A percentile compares a stretch with the other conserved stretches of the same genome.
These are phyloP conservation scores for Atherinosoma microstoma DNA, from an alignment of 2,797 vertebrate genomes.

Conservation along the genomic window DNA sequence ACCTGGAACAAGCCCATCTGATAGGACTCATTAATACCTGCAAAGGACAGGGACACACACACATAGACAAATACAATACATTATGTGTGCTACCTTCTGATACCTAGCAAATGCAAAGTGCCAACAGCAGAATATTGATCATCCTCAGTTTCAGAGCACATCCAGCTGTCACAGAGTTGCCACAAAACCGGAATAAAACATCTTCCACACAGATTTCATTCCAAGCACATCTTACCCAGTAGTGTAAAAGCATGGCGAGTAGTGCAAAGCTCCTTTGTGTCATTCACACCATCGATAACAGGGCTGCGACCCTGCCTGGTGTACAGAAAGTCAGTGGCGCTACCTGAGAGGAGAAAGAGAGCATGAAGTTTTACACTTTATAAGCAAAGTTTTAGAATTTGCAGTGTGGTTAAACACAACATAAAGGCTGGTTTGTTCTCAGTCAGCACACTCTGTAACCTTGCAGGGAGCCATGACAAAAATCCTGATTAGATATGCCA, in stretches of 20 bases:
- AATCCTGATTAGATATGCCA: neutral
- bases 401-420: neutral
- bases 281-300: conserved; percentile 92
- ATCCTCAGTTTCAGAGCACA: neutral
- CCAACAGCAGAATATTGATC: neutral
- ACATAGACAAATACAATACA: neutral
- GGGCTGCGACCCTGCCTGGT: conserved; percentile 94
- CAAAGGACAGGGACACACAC: conserved; percentile 39
- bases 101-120: neutral
- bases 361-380: neutral
- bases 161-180: neutral
- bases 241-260: conserved; percentile 93
- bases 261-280: conserved; percentile 91
- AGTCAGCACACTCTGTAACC: neutral
- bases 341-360: conserved; percentile 75
- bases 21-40: conserved; percentile 94
- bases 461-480: conserved; percentile 1
- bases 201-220: neutral
- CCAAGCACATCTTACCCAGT: conserved; percentile 84
- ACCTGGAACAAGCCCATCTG: conserved; percentile 97
- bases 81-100: neutral
- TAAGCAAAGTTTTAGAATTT: neutral
- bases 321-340: conserved; percentile 90
- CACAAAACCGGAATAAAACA: neutral
- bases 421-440: neutral